Percentiles rank a stretch among this genome's conserved stretches.
Evolutionary conservation across 2,888 invertebrate genomes (phyloP).

Genomic region (Halocaridina rubra): DNA sequence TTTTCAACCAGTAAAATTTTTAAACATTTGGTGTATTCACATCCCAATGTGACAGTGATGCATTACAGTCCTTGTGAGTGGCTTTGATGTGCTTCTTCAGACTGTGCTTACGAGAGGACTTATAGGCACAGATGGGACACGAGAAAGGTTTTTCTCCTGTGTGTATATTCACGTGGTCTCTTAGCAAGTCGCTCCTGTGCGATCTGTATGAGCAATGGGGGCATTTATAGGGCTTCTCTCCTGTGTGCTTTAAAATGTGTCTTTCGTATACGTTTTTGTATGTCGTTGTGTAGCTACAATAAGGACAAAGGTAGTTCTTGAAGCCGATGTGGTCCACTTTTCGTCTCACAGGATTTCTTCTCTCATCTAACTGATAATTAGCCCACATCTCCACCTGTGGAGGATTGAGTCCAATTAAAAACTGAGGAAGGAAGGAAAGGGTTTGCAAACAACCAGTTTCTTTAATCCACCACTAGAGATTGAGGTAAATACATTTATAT

Average conservation of each 20-base stretch:
- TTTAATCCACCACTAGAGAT: no score
- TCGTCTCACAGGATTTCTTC: neutral
- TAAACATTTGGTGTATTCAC: constrained; percentile 31
- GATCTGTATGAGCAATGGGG: constrained; percentile 39
- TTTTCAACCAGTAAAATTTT: no score
- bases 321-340: neutral
- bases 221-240: constrained; percentile 48
- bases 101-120: constrained; percentile 49
- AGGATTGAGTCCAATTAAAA: no score
- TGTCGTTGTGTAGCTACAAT: constrained; percentile 41
- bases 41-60: constrained; percentile 47
- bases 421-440: no score
- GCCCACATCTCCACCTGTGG: constrained; percentile 51
- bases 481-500: no score
- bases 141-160: constrained; percentile 47
- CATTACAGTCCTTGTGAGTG: constrained; percentile 12
- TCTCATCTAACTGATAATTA: constrained; percentile 43
- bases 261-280: constrained; percentile 15
- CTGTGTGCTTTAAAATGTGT: constrained; percentile 27
- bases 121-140: constrained; percentile 49
- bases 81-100: constrained; percentile 46
- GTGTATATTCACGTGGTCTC: constrained; percentile 55
- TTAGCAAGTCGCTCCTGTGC: constrained; percentile 32
- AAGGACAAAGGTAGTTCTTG: constrained; percentile 45
- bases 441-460: no score